Evolutionary conservation across 2,113 vertebrate genomes (phyloP), one percentile per base, ranked within the genome.

Genomic region (Dolichallabes microphthalmus): DNA sequence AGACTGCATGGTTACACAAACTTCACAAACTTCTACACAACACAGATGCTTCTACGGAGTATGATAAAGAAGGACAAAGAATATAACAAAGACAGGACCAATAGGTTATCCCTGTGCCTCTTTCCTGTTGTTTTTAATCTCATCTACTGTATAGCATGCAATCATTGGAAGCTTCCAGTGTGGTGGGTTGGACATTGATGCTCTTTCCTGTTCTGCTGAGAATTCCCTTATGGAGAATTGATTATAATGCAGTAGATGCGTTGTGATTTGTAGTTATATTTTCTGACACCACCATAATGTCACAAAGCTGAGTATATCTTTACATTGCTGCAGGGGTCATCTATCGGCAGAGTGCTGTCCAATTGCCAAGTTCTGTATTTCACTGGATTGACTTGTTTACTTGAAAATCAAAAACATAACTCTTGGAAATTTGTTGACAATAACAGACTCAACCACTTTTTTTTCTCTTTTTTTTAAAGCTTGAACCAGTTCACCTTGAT

Each of bases 21-120:
- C 64, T 87, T 30, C 75, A 53, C 53, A 60, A 55, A 57, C 27
- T 57, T 77, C 17, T 32, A 83, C 58, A 86, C 53, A 87, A 82
- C 85, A 89, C 84, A 83, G 64, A 79, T 84, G 82, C 66, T 87
- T 53, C 88, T 71, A 85, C 85, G 89, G 86, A 88, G 74, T 25
- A 39, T 9, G 55, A 12, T 20, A 10, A 22, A 73, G 60, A 22
- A 58, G 30, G 8, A n/a, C 13, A n/a, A 19, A 60, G 66, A 7
- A 39, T 76, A 64, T 19, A 82, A 64, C 32, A 68, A 8, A 12
- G 39, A 39, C 20, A 60, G 50, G n/a, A 80, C 83, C 63, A 85
- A 76, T 66, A 55, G 81, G 55, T 81, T n/a, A 32, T 61, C 30
- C n/a, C 4, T 66, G 85, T 68, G 35, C 53, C 35, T 68, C 73